Conservation (phyloP, 2,113 vertebrate species). For the Nematolebias whitei region DNA sequence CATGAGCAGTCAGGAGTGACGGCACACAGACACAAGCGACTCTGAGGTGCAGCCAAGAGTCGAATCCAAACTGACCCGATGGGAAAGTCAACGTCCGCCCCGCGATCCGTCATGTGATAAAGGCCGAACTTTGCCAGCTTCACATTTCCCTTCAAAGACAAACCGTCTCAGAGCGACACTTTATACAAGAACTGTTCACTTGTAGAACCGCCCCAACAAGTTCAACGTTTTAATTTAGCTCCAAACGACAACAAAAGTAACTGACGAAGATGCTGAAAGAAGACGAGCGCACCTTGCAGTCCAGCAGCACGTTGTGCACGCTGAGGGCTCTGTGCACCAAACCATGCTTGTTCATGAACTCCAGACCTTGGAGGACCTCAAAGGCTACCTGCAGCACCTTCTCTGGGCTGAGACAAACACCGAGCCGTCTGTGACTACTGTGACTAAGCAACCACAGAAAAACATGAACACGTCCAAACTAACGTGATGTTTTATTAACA, state of each 20-base stretch:
- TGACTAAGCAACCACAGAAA: too few relatives aligned
- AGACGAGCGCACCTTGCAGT: constrained; percentile 84
- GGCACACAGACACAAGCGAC: constrained; percentile 40
- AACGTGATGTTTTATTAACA: neutral
- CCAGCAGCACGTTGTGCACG: constrained; percentile 90
- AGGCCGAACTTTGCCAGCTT: constrained; percentile 97
- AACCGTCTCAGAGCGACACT: constrained; percentile 6
- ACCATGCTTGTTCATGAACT: constrained; percentile 92
- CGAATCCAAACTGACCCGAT: constrained; percentile 85
- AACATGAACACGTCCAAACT: too few relatives aligned
- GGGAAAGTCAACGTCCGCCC: constrained; percentile 97
- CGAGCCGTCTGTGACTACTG: too few relatives aligned
- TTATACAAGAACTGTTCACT: too few relatives aligned
- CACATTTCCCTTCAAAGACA: constrained; percentile 84
- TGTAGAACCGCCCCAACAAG: neutral
- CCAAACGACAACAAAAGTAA: too few relatives aligned
- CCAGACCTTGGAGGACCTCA: constrained; percentile 91
- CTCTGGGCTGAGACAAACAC: constrained; percentile 80
- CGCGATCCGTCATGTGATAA: constrained; percentile 97
- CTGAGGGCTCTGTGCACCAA: constrained; percentile 93
- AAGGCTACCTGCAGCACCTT: constrained; percentile 88
- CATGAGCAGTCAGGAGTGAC: constrained; percentile 19
- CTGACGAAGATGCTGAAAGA: neutral
- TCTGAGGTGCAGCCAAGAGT: constrained; percentile 24
- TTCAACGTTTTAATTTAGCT: neutral